phyloP scores from a whole-genome alignment of 2,113 vertebrate species.

The Thunnus thynnus region DNA sequence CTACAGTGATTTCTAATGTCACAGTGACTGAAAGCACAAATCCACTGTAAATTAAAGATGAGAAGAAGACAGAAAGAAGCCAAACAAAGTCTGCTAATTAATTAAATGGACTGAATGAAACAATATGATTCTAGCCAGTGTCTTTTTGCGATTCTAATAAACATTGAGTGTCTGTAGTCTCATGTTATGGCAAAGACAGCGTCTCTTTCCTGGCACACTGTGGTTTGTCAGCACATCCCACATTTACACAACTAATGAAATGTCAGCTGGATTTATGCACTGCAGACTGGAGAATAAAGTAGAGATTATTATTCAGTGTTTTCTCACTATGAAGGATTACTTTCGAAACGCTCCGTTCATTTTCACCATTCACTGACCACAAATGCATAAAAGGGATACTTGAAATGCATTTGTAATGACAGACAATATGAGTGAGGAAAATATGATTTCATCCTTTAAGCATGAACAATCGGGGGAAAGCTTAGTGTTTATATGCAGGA shows the following conservation, averaged over 20 bases:
- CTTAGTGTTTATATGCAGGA: no score
- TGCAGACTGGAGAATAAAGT: background rate
- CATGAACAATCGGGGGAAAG: no score
- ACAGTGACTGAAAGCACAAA: background rate
- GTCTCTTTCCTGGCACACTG: slow-evolving; percentile 37
- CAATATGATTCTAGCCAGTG: background rate
- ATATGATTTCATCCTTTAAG: slow-evolving; percentile 15
- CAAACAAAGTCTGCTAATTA: background rate
- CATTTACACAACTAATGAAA: slow-evolving; percentile 38
- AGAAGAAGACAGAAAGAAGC: no score
- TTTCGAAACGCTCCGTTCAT: background rate
- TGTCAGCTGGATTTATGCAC: slow-evolving; percentile 32
- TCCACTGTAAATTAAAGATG: background rate
- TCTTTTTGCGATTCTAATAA: background rate
- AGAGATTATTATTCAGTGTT: slow-evolving; percentile 32
- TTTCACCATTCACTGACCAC: slow-evolving; percentile 15
- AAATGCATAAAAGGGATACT: slow-evolving; percentile 7
- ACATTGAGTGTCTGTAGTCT: background rate
- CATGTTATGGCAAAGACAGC: background rate
- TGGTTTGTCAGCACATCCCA: slow-evolving; percentile 30
- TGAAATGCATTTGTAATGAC: slow-evolving; percentile 13
- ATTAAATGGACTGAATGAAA: background rate
- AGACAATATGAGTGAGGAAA: slow-evolving; percentile 24
- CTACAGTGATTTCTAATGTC: background rate
- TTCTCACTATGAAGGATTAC: slow-evolving; percentile 1